A percentile compares a stretch with the other conserved stretches of the same genome.
These are phyloP conservation scores for Malthinus flaveolus DNA, from an alignment of 2,888 invertebrate genomes.

Conservation along the genomic window DNA sequence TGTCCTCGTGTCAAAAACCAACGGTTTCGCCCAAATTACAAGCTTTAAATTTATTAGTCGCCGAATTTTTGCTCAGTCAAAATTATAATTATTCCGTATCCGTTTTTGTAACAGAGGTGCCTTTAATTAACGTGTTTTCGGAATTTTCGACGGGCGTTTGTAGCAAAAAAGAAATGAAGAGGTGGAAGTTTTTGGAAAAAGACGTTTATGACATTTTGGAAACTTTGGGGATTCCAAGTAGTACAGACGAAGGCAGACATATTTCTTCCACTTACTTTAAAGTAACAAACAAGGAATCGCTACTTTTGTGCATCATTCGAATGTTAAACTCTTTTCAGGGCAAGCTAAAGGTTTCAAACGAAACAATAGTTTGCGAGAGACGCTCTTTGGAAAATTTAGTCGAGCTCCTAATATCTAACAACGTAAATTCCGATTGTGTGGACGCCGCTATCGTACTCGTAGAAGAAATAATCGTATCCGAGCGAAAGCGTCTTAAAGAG, in stretches of 20 bases:
- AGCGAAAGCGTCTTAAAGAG: slow-evolving; percentile 17
- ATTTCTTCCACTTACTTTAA: slow-evolving; percentile 35
- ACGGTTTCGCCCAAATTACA: slow-evolving; percentile 59
- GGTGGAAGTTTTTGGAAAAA: slow-evolving; percentile 52
- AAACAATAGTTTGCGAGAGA: neutral
- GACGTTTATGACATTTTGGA: slow-evolving; percentile 59
- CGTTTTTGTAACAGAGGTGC: slow-evolving; percentile 65
- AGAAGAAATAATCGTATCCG: neutral
- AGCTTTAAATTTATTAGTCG: slow-evolving; percentile 64
- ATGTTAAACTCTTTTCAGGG: slow-evolving; percentile 8
- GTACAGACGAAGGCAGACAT: slow-evolving; percentile 33
- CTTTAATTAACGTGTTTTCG: slow-evolving; percentile 59
- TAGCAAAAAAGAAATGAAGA: slow-evolving; percentile 22
- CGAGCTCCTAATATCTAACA: slow-evolving; percentile 8
- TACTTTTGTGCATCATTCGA: slow-evolving; percentile 38
- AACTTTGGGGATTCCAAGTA: slow-evolving; percentile 40
- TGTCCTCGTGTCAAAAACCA: slow-evolving; percentile 43
- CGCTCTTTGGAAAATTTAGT: slow-evolving; percentile 5
- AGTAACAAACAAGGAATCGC: slow-evolving; percentile 26
- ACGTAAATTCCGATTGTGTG: slow-evolving; percentile 9
- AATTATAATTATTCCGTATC: slow-evolving; percentile 63
- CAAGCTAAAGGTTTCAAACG: neutral
- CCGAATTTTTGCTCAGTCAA: slow-evolving; percentile 63
- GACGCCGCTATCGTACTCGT: slow-evolving; percentile 17
- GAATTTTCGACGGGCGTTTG: slow-evolving; percentile 48